These are phyloP conservation scores for Heliornis fulica DNA, from an alignment of 2,113 vertebrate species.

Conservation along the genomic window DNA sequence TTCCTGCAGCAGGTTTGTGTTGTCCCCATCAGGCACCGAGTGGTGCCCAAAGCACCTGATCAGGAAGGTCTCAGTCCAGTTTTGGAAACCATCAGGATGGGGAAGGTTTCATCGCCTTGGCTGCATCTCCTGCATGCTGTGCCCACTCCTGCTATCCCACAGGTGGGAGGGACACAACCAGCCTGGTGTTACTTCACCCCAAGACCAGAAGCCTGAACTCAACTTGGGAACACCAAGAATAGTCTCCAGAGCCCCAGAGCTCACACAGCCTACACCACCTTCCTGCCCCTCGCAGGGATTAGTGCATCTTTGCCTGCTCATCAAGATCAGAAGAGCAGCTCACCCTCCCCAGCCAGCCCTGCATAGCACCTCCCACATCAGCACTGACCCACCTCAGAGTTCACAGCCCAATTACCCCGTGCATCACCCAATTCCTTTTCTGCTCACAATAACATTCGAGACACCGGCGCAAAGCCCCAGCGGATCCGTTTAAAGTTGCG, in stretches of 20 bases:
- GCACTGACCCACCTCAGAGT: background rate
- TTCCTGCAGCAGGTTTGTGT: background rate
- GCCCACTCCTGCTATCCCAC: background rate
- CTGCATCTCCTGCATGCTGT: background rate
- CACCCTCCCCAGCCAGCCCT: background rate
- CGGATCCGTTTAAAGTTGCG: background rate
- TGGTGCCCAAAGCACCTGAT: background rate
- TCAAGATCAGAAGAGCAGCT: background rate
- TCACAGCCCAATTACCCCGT: background rate
- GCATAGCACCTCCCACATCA: background rate
- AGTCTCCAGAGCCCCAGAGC: background rate
- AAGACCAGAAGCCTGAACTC: background rate
- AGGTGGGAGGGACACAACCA: background rate
- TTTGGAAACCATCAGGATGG: background rate
- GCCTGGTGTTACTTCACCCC: background rate
- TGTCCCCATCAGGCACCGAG: background rate
- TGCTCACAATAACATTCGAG: background rate
- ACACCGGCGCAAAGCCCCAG: background rate
- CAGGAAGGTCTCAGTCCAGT: background rate
- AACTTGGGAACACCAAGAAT: accelerated
- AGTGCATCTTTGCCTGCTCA: background rate
- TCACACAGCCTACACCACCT: accelerated
- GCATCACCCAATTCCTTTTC: background rate
- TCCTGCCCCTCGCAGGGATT: background rate
- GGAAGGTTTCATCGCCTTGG: background rate